Evolutionary conservation across 2,113 vertebrate genomes (phyloP), one percentile per base, ranked within the genome.

Genomic region (Strix aluco): DNA sequence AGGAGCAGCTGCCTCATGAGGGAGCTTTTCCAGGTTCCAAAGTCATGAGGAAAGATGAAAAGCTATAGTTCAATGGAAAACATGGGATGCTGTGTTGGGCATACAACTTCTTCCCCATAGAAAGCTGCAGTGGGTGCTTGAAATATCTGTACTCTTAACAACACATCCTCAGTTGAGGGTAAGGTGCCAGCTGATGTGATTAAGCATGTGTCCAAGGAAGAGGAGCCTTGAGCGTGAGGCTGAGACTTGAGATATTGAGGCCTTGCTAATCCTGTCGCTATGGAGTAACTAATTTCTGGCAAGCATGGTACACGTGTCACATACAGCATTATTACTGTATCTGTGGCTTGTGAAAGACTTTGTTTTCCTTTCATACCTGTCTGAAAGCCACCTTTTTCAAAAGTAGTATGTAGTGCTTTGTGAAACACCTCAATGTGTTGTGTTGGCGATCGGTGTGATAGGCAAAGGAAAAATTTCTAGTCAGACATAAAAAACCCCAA

Each of bases 61-160:
- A 90, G 62, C 32, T 82, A 4, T 52, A 34, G 27, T 47, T 88
- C 54, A 75, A 26, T 79, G 54, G 74, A 93, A 95, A 93, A 61
- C 14, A 69, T 71, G 73, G 92, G 61, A 21, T 79, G 38, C n/a
- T 88, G 15, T 55, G 44, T 38, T 61, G 13, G 8, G 18, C 54
- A 54, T 40, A 44, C 1, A 2, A 7, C 34, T 90, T 74, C 49
- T 72, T 95, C n/a, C 34, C n/a, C 40, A 44, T 20, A 26, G 30
- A 42, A 34, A 73, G 36, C 17, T 0, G 0, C 54, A 62, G 30
- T 57, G 14, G 36, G 23, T 93, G 74, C 83, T 80, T 81, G n/a
- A 47, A 88, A 9, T 88, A 18, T 3, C 46, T 49, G 34, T 70
- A n/a, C 27, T 86, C 11, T n/a, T 80, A 59, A 42, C 18, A 67